Conservation (phyloP, 2,113 vertebrate genomes). For the Okapia johnstoni region DNA sequence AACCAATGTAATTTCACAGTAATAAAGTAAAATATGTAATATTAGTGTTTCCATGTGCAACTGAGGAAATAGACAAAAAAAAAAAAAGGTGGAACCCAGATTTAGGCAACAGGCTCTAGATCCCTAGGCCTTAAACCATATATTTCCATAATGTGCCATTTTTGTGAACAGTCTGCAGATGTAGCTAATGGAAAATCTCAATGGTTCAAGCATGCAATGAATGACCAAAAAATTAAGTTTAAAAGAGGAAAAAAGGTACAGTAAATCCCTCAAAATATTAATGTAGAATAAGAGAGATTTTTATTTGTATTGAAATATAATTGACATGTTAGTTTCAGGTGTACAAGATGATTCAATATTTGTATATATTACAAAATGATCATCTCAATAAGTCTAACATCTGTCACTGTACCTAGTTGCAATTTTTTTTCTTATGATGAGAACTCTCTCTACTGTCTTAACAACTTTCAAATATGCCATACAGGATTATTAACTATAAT, state of each 20-base stretch:
- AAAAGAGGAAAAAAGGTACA: not conserved
- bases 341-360: not conserved
- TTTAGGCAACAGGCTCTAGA: not conserved
- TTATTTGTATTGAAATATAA: not conserved
- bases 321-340: not conserved
- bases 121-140: not conserved
- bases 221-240: not conserved
- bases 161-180: not conserved
- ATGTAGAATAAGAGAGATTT: not conserved
- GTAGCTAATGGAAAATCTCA: not conserved
- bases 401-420: not conserved
- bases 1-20: not conserved
- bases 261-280: not conserved
- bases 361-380: not conserved
- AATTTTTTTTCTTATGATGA: not conserved
- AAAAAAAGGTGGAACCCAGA: not conserved
- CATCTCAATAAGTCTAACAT: not conserved
- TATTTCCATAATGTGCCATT: not conserved
- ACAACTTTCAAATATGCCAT: not conserved
- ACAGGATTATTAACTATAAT: not conserved
- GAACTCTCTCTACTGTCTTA: not conserved
- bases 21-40: not conserved
- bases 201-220: accelerated
- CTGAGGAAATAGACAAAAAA: not conserved
- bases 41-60: not conserved